These are phyloP conservation scores for Nansenia antarctica DNA, from an alignment of 2,113 vertebrate genomes.

Conservation along the genomic window DNA sequence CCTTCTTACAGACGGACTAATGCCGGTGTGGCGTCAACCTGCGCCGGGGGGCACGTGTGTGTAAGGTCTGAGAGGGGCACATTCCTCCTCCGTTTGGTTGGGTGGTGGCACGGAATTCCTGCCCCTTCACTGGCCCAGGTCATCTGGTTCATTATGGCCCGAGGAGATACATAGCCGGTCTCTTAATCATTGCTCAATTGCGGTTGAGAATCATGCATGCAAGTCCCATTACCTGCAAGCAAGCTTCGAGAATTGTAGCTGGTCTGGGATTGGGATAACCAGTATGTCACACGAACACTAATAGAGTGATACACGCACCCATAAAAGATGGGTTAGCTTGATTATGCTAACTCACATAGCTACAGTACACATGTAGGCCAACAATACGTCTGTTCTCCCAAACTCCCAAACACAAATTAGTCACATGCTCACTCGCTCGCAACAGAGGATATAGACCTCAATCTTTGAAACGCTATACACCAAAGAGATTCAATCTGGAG, in stretches of 20 bases:
- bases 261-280: not conserved
- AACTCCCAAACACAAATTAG: too few species aligned
- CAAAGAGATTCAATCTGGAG: constrained; percentile 27
- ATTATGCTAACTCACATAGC: too few species aligned
- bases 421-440: not conserved
- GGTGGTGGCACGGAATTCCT: not conserved
- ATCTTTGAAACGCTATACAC: constrained; percentile 33
- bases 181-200: not conserved
- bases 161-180: not conserved
- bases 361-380: not conserved
- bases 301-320: not conserved
- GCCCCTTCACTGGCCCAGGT: not conserved
- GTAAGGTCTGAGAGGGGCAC: not conserved
- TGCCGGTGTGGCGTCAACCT: constrained; percentile 19
- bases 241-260: not conserved
- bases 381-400: not conserved
- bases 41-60: not conserved
- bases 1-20: constrained; percentile 18
- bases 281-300: not conserved
- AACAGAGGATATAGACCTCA: constrained; percentile 5
- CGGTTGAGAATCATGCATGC: not conserved
- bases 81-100: not conserved
- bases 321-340: too few species aligned
- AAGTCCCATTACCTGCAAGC: not conserved
- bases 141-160: not conserved